Base-by-base conservation (phyloP, 1,140 invertebrate species). In the Bombyx mandarina region DNA sequence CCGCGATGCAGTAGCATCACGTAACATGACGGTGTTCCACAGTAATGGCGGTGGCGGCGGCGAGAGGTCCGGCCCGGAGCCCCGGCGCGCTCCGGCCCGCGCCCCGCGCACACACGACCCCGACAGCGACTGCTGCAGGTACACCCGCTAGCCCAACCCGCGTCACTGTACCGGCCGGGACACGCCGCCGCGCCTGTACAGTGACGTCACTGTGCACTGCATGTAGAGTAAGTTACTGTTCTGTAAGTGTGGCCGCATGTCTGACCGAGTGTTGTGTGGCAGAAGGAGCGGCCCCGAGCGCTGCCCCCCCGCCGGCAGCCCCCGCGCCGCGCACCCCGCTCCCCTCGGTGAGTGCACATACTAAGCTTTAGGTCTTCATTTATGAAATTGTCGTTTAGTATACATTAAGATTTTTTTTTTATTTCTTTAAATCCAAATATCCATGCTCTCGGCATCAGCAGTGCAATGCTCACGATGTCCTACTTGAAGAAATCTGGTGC, bases 281-380 rank as follows among this genome's bases (percentile, higher is more conserved):
- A 18, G 47, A 2, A 6, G 22, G 47, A 49, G 47, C 4, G 47
- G 7, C 58, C 60, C 3, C 68, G 73, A 6, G 48, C 67, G 10
- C 62, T 65, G 43, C 67, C 74, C 8, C 74, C 69, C 35, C 47
- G 77, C 0, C 51, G 73, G 1, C 69, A 79, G 35, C 48, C 67
- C 8, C 69, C 71, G 0, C 54, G 67, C 6, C 43, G 74, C 0
- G 63, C 67, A 0, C 45, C 57, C 6, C n/a, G 22, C n/a, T 7
- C 47, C n/a, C 12, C 47, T 10, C 47, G 47, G 2, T 18, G 12
- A 18, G 12, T 18, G 12, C 12, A 18, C 12, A 18, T 18, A 18
- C 12, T 18, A 18, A 18, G 12, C 12, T 18, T 18, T 18, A 18
- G 12, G 12, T 18, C 12, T 18, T 18, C 12, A 18, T 18, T 18